These are phyloP conservation scores for Carcharodon carcharias DNA, from an alignment of 2,797 vertebrate species.

Conservation along the genomic window DNA sequence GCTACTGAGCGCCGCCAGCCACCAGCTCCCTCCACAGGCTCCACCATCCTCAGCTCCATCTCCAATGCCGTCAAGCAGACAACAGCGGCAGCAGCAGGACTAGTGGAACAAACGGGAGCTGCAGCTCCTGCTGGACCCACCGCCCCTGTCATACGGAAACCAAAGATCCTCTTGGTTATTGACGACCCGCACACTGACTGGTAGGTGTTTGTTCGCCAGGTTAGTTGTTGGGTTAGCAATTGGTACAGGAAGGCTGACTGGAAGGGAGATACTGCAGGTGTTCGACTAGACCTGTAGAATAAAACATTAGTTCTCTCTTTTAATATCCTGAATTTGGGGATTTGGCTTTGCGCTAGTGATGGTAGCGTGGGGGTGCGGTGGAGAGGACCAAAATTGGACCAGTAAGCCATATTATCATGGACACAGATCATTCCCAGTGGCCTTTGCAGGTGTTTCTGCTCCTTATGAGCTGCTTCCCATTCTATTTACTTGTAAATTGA, in stretches of 20 bases:
- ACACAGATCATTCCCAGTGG: not conserved
- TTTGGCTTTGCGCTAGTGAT: not conserved
- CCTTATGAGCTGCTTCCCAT: not conserved
- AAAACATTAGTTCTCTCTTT: not conserved
- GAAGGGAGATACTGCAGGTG: not conserved
- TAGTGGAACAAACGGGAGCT: slow-evolving; percentile 50
- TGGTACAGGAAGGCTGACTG: not conserved
- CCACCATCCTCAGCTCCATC: slow-evolving; percentile 85
- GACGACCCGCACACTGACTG: slow-evolving; percentile 88
- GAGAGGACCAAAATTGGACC: not conserved
- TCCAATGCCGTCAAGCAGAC: slow-evolving; percentile 85
- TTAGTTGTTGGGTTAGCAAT: not conserved
- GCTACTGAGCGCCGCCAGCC: slow-evolving; percentile 76
- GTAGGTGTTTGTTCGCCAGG: slow-evolving; percentile 58
- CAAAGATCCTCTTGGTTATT: slow-evolving; percentile 79
- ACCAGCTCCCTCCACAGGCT: slow-evolving; percentile 52
- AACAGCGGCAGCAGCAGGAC: slow-evolving; percentile 63
- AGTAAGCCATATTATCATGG: not conserved
- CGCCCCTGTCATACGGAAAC: slow-evolving; percentile 60
- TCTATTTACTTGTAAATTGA: not conserved
- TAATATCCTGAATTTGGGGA: not conserved
- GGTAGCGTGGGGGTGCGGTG: too few species aligned
- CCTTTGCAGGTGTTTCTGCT: not conserved
- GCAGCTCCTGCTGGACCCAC: slow-evolving; percentile 34
- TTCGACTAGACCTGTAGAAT: not conserved